Evolutionary conservation across 2,888 invertebrate genomes (phyloP), one percentile per base, ranked within the genome.

Genomic region (Lissonota sp.): DNA sequence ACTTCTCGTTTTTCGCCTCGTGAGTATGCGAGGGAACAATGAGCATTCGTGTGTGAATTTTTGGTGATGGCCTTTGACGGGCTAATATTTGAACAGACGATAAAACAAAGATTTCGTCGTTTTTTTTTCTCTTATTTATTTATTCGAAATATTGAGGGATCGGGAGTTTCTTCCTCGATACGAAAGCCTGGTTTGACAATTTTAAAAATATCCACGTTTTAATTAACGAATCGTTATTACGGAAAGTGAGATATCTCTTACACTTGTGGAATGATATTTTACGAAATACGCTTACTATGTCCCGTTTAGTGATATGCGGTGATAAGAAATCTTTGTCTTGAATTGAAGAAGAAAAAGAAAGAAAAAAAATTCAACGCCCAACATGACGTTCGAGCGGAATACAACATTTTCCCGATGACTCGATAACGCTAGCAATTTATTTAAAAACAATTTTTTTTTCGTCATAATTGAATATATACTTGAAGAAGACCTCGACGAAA

Each of bases 401-500:
- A n/a, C n/a, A 16, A 73, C 69, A 63, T 77, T 53, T 76, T 55
- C 16, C 62, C 72, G 67, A 67, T 72, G 67, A 76, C 44, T 62
- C 72, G 67, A 26, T 66, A 55, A 62, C 70, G 7, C 39, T 75
- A 58, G 58, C 79, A 70, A 60, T 66, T 57, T 46, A 42, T 58
- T 46, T 57, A 53, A 57, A 55, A 57, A 58, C 40, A 69, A 67
- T n/a, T n/a, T n/a, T n/a, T n/a, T 44, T 44, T 8, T 44, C 6
- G 10, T 44, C 44, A 44, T 44, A 44, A 44, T 44, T 8, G 7
- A 16, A 40, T 44, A 44, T 39, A 12, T 7, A 60, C 44, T 64
- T 39, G 62, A 5, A 60, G 60, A 53, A 77, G 77, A 57, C 63
- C 73, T 64, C 77, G 71, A 71, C 44, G 37, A 71, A 44, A 44